Base-by-base conservation (phyloP, 2,888 invertebrate species). In the Torymus tubicola region DNA sequence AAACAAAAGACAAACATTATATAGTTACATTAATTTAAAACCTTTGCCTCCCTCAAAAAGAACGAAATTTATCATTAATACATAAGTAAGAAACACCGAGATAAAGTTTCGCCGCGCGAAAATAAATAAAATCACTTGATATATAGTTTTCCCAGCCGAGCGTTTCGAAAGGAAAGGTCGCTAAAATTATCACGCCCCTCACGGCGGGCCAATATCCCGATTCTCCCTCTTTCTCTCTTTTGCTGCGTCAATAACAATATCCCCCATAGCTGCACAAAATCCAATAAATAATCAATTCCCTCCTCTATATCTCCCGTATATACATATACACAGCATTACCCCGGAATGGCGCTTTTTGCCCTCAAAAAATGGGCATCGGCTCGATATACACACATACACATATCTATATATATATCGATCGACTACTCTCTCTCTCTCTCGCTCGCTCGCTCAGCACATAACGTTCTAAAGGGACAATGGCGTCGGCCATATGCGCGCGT, bases 271-370 rank as follows among this genome's bases (percentile, higher is more conserved):
- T 31, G 21, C 57, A 53, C 42, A 58, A 75, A 61, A 11, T 3
- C 18, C 58, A 58, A 70, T 70, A 70, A 77, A 77, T 69, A 77
- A 77, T 70, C 31, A 63, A 64, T 77, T 69, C 21, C 55, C 70
- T 24, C 57, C 42, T 18, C 14, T 24, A 42, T 42, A 42, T 42
- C 42, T 42, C 8, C 42, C 42, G 8, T 42, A 42, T 50, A n/a
- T 53, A 18, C 31, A n/a, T 42, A 13, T 42, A 24, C 18, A 24
- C n/a, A 50, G 12, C 69, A 61, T 60, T 21, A 53, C 52, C n/a
- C 13, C 16, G 14, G 65, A 77, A 77, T 50, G 64, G 55, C 68
- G 76, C 61, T 42, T n/a, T 21, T 57, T 50, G 63, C 55, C 55
- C 52, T 57, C 52, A 70, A 77, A 70, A 70, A 77, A 31, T 52